Percentiles rank a stretch among this genome's conserved stretches.
phyloP scores from a whole-genome alignment of 2,113 vertebrate genomes.

The Ctenodactylus gundi region DNA sequence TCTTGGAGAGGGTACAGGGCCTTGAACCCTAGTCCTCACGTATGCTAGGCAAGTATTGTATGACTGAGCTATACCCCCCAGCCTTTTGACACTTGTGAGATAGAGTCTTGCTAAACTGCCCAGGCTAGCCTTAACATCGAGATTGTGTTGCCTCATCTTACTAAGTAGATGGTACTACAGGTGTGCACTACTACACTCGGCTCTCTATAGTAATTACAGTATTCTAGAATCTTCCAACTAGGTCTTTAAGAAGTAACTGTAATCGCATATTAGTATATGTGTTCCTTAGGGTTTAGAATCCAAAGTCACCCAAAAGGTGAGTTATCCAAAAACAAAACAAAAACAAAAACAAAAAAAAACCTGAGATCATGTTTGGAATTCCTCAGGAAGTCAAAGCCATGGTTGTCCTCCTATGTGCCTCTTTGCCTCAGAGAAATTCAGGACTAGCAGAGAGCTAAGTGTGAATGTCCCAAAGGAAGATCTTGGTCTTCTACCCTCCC shows the following conservation, averaged over 20 bases:
- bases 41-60: no score
- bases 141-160: no score
- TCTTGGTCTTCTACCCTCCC: not conserved
- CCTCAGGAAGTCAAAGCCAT: not conserved
- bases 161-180: no score
- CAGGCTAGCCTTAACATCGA: no score
- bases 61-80: no score
- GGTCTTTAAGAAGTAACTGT: not conserved
- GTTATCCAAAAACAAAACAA: not conserved
- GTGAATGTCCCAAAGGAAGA: no score
- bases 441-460: not conserved
- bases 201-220: not conserved
- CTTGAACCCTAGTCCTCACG: no score
- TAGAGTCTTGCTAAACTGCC: no score
- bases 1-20: not conserved
- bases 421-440: not conserved
- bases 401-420: not conserved
- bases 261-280: not conserved
- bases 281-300: not conserved
- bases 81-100: no score
- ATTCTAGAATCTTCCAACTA: not conserved
- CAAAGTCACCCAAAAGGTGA: not conserved
- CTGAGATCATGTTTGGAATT: not conserved
- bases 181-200: no score
- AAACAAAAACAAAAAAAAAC: no score